Evolutionary conservation across 1,140 invertebrate genomes (phyloP), one percentile per base, ranked within the genome.

Genomic region (Cecropterus lyciades): DNA sequence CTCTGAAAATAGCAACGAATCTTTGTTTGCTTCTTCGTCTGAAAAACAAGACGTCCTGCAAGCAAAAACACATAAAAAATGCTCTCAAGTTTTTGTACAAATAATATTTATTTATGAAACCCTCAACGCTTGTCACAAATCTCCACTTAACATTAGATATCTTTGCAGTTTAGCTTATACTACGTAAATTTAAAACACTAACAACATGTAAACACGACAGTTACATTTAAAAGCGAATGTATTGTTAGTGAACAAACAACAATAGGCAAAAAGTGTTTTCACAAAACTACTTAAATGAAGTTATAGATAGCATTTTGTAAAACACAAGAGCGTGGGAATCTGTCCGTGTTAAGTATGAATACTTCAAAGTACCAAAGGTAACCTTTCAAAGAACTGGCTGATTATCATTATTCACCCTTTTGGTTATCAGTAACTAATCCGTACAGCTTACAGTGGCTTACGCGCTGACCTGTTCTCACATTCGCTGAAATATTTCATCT

Each of bases 211-310:
- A 48, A 48, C 45, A 20, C 20, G 24, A 20, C 45, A 9, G 9
- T 5, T n/a, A 40, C 11, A 33, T 40, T 40, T n/a, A n/a, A 40
- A n/a, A n/a, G 9, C 37, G n/a, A n/a, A 40, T 40, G 17, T 20
- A 17, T 20, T 20, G 16, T 48, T 20, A 6, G 30, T 33, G 1
- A 7, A 24, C 15, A 20, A 20, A n/a, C n/a, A 4, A 48, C 10
- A 20, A 17, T 20, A 24, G 16, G 16, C 45, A 48, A 48, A 48
- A 48, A 48, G 16, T 48, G 45, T 48, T 48, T 48, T 48, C 45
- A 17, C 45, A 20, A 48, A 48, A 48, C 45, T 48, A 48, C 45
- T 9, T 20, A 20, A 20, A 48, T 20, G 0, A 48, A 14, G 16
- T 17, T 48, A 17, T 4, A 11, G 9, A 6, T 9, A 48, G 45